phyloP scores from a whole-genome alignment of 2,113 vertebrate species.

The Apistogramma diplotaenia region DNA sequence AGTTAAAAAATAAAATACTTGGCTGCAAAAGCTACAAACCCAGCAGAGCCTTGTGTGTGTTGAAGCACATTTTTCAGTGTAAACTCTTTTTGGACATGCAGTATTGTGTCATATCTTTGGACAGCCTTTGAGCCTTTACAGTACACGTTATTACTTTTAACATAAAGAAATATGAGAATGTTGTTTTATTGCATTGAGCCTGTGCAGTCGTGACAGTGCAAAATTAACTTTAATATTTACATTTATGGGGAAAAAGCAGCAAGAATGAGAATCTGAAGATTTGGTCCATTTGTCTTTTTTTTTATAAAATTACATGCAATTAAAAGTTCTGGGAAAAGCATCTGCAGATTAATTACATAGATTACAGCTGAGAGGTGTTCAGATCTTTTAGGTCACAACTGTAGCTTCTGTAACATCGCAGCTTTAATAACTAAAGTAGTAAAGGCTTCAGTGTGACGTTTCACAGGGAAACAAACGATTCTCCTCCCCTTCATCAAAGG shows the following conservation, averaged over 20 bases:
- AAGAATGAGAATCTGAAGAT: background rate
- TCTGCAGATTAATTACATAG: background rate
- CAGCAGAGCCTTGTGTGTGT: background rate
- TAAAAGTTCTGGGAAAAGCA: background rate
- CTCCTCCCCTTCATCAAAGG: background rate
- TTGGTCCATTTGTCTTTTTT: background rate
- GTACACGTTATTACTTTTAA: background rate
- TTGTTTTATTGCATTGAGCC: too few species aligned
- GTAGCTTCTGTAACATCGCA: background rate
- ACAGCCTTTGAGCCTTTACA: conserved; percentile 1
- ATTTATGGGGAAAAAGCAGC: too few species aligned
- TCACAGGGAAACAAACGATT: background rate
- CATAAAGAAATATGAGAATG: background rate
- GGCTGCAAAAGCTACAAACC: background rate
- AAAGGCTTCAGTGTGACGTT: rapidly evolving
- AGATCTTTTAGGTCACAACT: background rate
- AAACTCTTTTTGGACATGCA: background rate
- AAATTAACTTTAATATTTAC: background rate
- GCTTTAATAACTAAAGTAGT: background rate
- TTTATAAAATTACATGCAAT: background rate
- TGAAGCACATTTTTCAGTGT: background rate
- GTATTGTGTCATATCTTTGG: background rate
- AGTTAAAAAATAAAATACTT: background rate
- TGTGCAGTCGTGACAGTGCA: background rate
- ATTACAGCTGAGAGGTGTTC: background rate